Evolutionary conservation across 1,140 invertebrate genomes (phyloP).

Genomic region (Temnothorax curvispinosus): DNA sequence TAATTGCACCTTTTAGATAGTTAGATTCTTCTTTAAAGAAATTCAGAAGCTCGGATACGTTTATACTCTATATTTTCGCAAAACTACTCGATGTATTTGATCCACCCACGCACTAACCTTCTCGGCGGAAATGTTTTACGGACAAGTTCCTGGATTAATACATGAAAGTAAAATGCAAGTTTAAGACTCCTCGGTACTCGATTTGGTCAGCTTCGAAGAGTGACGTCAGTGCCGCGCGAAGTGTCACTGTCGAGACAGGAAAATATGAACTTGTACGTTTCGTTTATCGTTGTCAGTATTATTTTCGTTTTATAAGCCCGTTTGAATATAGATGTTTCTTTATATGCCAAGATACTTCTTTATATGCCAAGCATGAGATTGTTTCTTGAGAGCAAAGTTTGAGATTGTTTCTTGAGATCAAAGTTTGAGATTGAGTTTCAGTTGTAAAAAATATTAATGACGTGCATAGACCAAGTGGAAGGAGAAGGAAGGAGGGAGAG

Average conservation of each 20-base stretch:
- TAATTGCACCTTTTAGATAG: not conserved
- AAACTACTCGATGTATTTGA: not conserved
- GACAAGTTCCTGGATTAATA: not conserved
- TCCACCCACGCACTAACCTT: not conserved
- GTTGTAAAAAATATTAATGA: not conserved
- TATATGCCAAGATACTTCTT: not conserved
- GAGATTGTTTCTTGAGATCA: not conserved
- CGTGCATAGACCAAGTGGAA: not conserved
- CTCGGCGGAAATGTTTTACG: not conserved
- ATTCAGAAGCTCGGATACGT: not conserved
- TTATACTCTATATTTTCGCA: not conserved
- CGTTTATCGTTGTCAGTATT: constrained; percentile 16
- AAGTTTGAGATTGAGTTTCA: not conserved
- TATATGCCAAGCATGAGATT: not conserved
- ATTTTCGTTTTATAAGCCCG: constrained; percentile 20
- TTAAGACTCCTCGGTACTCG: constrained; percentile 25
- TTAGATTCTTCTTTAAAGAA: not conserved
- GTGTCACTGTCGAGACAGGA: not conserved
- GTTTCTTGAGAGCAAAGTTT: not conserved
- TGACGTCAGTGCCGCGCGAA: constrained; percentile 33
- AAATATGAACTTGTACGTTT: constrained; percentile 27
- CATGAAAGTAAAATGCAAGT: constrained; percentile 42
- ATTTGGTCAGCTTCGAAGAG: constrained; percentile 29
- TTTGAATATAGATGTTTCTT: not conserved
- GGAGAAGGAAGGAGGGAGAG: not conserved